Evolutionary conservation across 92 coral and sea anemone genomes (phyloP).

Genomic region (Heliopora coerulea): DNA sequence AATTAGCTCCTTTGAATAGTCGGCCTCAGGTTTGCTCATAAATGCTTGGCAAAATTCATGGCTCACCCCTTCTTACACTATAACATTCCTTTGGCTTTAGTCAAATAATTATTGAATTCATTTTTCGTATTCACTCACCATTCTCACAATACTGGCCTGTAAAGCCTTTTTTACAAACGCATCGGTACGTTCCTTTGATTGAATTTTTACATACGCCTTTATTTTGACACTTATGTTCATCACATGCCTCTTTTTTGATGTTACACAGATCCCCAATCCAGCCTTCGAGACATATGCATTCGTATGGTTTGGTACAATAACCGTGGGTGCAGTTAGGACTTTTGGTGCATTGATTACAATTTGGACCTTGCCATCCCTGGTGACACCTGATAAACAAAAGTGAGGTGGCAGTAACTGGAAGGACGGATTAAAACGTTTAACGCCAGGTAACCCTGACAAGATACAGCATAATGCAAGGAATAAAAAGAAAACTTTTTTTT

Average conservation of each 20-base stretch:
- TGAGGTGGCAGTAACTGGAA: too few relatives aligned
- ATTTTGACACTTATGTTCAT: slow-evolving; percentile 7
- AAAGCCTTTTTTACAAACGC: slow-evolving; percentile 5
- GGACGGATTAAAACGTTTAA: too few relatives aligned
- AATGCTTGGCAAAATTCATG: too few relatives aligned
- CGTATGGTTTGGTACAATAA: slow-evolving; percentile 33
- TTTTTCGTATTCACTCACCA: neutral
- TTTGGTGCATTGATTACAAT: slow-evolving; percentile 22
- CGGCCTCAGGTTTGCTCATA: too few relatives aligned
- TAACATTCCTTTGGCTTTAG: too few relatives aligned
- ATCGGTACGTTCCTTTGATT: neutral
- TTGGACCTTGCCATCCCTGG: slow-evolving; percentile 35
- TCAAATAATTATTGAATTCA: too few relatives aligned
- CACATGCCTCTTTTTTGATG: neutral
- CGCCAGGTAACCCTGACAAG: too few relatives aligned
- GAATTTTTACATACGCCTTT: slow-evolving; percentile 1
- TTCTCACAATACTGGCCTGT: slow-evolving; percentile 9
- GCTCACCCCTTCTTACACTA: too few relatives aligned
- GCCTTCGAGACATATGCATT: slow-evolving; percentile 9
- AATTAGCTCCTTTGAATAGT: too few relatives aligned
- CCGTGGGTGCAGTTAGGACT: slow-evolving; percentile 17
- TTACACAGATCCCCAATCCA: slow-evolving; percentile 25
- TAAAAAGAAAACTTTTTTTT: too few relatives aligned
- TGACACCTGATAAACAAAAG: slow-evolving; percentile 6
- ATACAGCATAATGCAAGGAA: neutral